Evolutionary conservation across 2,888 invertebrate genomes (phyloP).

Genomic region (Drosophila neonasuta): DNA sequence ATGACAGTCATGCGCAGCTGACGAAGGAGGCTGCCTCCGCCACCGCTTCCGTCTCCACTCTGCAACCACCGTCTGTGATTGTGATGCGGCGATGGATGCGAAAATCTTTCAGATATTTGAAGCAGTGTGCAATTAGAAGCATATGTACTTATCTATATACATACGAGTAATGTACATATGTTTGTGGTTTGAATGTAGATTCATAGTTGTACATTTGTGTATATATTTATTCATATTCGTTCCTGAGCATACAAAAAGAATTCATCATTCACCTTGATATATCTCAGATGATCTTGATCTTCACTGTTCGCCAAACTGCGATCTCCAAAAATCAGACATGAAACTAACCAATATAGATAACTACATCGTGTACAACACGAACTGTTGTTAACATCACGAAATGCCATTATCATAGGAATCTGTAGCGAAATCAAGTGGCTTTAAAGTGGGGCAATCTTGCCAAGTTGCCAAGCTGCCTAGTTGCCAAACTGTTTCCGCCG

Average conservation of each 20-base stretch:
- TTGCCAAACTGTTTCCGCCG: conserved; percentile 2
- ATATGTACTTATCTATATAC: conserved; percentile 27
- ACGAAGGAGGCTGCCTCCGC: conserved; percentile 35
- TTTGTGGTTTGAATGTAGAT: conserved; percentile 12
- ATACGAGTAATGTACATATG: conserved; percentile 2
- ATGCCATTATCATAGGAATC: too few relatives aligned
- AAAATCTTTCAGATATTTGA: conserved; percentile 47
- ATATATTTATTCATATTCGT: not conserved
- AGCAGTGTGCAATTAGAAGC: conserved; percentile 34
- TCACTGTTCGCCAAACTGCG: too few relatives aligned
- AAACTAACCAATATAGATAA: too few relatives aligned
- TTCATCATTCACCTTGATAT: too few relatives aligned
- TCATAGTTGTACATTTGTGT: conserved; percentile 9
- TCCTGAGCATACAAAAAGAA: too few relatives aligned
- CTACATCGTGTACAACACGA: too few relatives aligned
- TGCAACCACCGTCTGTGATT: conserved; percentile 13
- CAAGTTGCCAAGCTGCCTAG: conserved; percentile 10
- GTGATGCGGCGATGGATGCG: conserved; percentile 25
- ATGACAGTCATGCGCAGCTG: conserved; percentile 71
- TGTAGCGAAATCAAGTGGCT: too few relatives aligned
- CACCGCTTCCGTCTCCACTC: not conserved
- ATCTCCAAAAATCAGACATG: too few relatives aligned
- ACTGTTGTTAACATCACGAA: too few relatives aligned
- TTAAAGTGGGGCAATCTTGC: not conserved
- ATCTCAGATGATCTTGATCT: too few relatives aligned